phyloP scores from a whole-genome alignment of 2,113 vertebrate species.

The Pristiophorus japonicus region DNA sequence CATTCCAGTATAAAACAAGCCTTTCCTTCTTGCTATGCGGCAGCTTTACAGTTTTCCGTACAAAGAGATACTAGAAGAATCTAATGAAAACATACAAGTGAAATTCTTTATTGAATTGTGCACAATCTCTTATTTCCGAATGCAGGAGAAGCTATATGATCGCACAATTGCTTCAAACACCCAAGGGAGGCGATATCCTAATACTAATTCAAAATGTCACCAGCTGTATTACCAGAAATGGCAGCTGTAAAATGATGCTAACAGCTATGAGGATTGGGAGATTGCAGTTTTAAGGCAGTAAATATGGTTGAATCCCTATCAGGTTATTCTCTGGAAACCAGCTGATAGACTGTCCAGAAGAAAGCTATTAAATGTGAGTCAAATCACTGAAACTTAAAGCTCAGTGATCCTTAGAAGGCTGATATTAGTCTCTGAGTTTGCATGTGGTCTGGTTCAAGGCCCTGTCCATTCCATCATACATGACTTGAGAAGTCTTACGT shows the following conservation, averaged over 20 bases:
- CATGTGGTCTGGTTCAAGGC: not conserved
- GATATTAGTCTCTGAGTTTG: not conserved
- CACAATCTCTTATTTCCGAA: not conserved
- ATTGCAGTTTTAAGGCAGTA: conserved; percentile 3
- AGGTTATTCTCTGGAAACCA: not conserved
- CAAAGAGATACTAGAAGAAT: not conserved
- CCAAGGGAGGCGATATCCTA: not conserved
- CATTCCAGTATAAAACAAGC: not conserved
- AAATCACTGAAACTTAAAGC: not conserved
- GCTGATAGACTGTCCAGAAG: not conserved
- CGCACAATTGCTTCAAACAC: not conserved
- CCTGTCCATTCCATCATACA: not conserved
- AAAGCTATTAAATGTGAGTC: not conserved
- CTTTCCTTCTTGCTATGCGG: not conserved
- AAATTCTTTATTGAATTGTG: not conserved
- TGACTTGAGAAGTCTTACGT: not conserved
- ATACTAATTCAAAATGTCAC: not conserved
- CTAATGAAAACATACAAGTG: not conserved
- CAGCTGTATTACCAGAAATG: not conserved
- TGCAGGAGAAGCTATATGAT: not conserved
- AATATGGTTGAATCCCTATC: not conserved
- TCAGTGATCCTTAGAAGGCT: not conserved
- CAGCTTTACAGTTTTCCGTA: not conserved
- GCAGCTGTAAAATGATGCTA: not conserved
- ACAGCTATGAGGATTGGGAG: not conserved